These are phyloP conservation scores for Drosophila stalkeri DNA, from an alignment of 2,888 invertebrate genomes.

Conservation along the genomic window DNA sequence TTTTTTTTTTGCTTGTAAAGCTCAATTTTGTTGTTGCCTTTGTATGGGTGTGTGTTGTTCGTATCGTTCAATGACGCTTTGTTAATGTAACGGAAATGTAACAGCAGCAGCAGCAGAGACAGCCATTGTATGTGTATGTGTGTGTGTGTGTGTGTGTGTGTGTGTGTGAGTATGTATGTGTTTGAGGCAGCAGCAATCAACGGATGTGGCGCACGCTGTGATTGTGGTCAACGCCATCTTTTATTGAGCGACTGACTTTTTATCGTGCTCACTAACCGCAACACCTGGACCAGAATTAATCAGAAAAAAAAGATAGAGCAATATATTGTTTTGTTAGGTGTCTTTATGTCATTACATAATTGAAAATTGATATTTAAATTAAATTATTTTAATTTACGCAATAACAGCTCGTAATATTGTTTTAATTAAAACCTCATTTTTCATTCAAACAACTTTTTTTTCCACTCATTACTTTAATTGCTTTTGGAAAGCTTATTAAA, in stretches of 20 bases:
- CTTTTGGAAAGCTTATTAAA: constrained; percentile 1
- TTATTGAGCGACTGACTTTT: constrained; percentile 43
- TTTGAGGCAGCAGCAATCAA: constrained; percentile 21
- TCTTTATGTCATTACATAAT: constrained; percentile 24
- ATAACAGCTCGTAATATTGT: neutral
- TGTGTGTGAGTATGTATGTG: neutral
- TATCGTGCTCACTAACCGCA: constrained; percentile 30
- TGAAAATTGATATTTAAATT: constrained; percentile 48
- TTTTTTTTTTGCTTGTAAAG: constrained; percentile 59
- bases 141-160: neutral
- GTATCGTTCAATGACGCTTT: constrained; percentile 73
- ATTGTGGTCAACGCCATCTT: constrained; percentile 65
- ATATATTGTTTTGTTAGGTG: neutral
- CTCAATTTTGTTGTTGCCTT: constrained; percentile 61
- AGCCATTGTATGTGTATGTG: neutral
- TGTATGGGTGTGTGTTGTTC: constrained; percentile 38
- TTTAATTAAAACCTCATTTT: constrained; percentile 13
- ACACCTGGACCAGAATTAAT: constrained; percentile 31
- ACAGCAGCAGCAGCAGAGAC: constrained; percentile 34
- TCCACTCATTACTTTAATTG: neutral
- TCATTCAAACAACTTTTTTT: neutral
- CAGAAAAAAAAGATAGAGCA: neutral
- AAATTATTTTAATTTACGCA: constrained; percentile 21
- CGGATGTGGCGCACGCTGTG: constrained; percentile 67
- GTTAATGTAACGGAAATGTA: constrained; percentile 78